A percentile compares a stretch with the other conserved stretches of the same genome.
These are phyloP conservation scores for Rattus norvegicus DNA, from an alignment of 2,113 vertebrate species.

Conservation along the genomic window DNA sequence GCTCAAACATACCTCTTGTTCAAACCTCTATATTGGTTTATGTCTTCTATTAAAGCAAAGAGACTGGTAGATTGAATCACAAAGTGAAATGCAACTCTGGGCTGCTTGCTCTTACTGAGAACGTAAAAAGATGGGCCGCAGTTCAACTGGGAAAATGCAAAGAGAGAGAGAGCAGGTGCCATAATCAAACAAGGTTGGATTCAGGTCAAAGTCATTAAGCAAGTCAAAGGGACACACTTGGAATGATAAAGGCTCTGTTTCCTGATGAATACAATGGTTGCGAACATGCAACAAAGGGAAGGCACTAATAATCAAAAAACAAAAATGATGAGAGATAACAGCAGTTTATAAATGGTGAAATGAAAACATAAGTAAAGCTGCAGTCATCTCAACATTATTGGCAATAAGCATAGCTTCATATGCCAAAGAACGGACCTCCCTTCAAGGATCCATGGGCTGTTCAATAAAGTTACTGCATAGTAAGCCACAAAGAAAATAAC, in stretches of 20 bases:
- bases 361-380: neutral
- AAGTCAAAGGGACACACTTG: slow-evolving; percentile 51
- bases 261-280: neutral
- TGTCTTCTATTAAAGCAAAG: slow-evolving; percentile 37
- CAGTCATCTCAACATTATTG: neutral
- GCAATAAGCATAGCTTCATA: neutral
- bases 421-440: neutral
- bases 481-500: neutral
- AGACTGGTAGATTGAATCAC: neutral
- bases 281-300: slow-evolving; percentile 26
- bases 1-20: slow-evolving; percentile 17
- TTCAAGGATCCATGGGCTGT: neutral
- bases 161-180: slow-evolving; percentile 66
- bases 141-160: slow-evolving; percentile 23
- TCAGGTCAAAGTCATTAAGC: slow-evolving; percentile 65
- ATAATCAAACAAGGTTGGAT: slow-evolving; percentile 47
- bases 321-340: neutral
- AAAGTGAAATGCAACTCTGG: slow-evolving; percentile 34
- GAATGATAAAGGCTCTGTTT: slow-evolving; percentile 58
- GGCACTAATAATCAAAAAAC: neutral
- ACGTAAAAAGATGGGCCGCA: slow-evolving; percentile 22
- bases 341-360: neutral
- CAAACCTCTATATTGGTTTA: slow-evolving; percentile 29
- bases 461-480: neutral
- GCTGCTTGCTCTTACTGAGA: neutral